phyloP scores from a whole-genome alignment of 2,113 vertebrate species.

The Fregetta grallaria region DNA sequence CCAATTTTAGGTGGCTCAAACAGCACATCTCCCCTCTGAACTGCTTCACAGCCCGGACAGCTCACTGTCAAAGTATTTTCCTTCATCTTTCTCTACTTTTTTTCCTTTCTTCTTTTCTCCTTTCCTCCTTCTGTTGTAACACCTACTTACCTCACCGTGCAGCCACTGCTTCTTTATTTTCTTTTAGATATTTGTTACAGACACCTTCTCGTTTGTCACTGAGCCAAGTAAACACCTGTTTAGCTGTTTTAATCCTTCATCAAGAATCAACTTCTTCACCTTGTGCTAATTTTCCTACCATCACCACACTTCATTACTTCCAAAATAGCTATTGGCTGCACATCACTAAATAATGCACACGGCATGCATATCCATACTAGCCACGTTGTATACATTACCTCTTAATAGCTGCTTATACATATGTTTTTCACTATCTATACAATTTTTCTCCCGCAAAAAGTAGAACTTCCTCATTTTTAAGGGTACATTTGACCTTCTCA shows the following conservation, averaged over 20 bases:
- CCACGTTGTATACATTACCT: neutral
- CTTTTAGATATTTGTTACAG: neutral
- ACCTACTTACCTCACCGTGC: neutral
- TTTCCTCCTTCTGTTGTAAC: neutral
- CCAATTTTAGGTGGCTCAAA: neutral
- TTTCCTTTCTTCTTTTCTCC: neutral
- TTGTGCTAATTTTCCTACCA: neutral
- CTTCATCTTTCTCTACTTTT: neutral
- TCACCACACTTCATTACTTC: neutral
- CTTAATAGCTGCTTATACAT: neutral
- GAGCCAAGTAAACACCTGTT: slow-evolving; percentile 21
- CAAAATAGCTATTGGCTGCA: slow-evolving; percentile 2
- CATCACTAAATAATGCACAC: neutral
- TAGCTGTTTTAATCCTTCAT: slow-evolving; percentile 3
- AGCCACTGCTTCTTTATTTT: neutral
- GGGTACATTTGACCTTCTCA: neutral
- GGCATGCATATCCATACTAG: neutral
- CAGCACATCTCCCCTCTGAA: neutral
- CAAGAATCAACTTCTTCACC: slow-evolving; percentile 12
- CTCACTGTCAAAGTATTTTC: neutral
- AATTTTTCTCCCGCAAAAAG: neutral
- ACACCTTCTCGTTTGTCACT: neutral
- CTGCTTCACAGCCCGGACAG: neutral
- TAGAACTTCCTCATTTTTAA: neutral
- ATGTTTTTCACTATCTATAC: neutral